Conservation (phyloP, 2,797 vertebrate species). For the Crossoptilon crossoptilon region DNA sequence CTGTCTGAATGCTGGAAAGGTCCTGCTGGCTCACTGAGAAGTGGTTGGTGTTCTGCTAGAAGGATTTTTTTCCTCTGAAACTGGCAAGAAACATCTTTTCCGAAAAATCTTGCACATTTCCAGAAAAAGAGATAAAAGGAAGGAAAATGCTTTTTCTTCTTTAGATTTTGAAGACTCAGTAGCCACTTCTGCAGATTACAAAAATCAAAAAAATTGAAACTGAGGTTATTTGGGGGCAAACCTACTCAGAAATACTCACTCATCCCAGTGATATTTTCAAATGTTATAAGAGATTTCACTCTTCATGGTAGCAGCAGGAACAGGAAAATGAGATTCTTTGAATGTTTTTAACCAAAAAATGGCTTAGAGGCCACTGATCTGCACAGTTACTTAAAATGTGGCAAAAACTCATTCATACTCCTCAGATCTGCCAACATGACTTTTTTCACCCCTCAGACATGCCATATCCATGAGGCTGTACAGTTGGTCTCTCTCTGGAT, state of each 20-base stretch:
- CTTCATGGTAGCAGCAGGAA: background rate
- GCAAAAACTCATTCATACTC: background rate
- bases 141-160: background rate
- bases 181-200: background rate
- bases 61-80: background rate
- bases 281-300: background rate
- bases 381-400: background rate
- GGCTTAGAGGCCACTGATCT: background rate
- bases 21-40: background rate
- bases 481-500: background rate
- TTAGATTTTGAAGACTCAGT: background rate
- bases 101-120: background rate
- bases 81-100: background rate
- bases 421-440: background rate
- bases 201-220: background rate
- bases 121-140: background rate
- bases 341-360: background rate
- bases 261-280: background rate
- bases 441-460: background rate
- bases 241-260: background rate
- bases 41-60: background rate
- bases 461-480: fast-evolving
- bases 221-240: background rate
- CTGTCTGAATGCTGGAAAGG: background rate
- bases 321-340: background rate